Conservation (phyloP, 2,797 vertebrate species). For the Bradypus variegatus region DNA sequence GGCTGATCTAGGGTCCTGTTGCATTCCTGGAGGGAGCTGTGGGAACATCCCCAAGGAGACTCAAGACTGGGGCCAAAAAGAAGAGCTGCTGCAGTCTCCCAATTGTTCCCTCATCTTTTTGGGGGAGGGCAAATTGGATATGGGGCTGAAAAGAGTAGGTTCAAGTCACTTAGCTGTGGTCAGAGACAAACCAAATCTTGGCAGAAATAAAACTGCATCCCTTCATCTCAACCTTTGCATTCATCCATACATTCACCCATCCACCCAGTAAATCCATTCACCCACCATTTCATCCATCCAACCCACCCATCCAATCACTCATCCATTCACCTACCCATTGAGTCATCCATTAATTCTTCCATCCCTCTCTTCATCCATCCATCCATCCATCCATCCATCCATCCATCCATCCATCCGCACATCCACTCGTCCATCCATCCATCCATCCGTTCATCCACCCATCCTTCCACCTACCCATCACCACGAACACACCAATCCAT, state of each 20-base stretch:
- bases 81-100: background rate
- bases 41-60: background rate
- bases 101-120: rapidly evolving
- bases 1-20: background rate
- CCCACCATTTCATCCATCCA: no score
- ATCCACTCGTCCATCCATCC: background rate
- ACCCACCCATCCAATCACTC: no score
- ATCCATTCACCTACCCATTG: no score
- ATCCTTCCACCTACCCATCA: no score
- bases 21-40: background rate
- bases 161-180: background rate
- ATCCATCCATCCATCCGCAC: rapidly evolving
- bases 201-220: background rate
- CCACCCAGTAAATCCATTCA: rapidly evolving
- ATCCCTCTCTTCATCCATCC: background rate
- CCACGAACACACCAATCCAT: background rate
- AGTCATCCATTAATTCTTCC: background rate
- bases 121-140: no score
- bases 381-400: rapidly evolving
- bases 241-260: background rate
- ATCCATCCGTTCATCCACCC: background rate
- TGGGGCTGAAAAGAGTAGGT: background rate
- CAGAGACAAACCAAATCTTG: background rate
- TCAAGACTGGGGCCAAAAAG: background rate
- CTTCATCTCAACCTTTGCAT: background rate